Evolutionary conservation across 2,113 vertebrate genomes (phyloP).

Genomic region (Hippoglossus stenolepis): DNA sequence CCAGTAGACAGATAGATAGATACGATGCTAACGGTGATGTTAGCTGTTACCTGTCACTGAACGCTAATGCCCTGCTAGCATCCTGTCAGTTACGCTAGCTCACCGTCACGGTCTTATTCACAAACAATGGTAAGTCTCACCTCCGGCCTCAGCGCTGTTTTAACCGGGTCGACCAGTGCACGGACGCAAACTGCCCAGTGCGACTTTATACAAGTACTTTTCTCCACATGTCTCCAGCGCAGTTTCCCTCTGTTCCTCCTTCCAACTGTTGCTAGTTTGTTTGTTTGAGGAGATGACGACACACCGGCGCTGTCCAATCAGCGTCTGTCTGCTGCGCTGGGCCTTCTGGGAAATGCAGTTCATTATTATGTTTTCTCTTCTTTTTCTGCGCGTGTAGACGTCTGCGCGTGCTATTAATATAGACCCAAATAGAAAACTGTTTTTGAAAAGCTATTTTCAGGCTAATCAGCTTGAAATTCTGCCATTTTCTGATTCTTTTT

Average conservation of each 20-base stretch:
- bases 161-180: not conserved
- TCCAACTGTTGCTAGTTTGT: constrained; percentile 51
- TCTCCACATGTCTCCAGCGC: constrained; percentile 8
- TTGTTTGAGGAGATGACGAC: constrained; percentile 38
- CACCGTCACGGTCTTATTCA: not conserved
- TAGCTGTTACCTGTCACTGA: constrained; percentile 5
- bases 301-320: constrained; percentile 66
- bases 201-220: constrained; percentile 10
- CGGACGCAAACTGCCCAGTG: not conserved
- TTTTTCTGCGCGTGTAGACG: not conserved
- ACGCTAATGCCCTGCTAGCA: constrained; percentile 29
- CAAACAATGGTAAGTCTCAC: not conserved
- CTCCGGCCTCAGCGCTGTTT: not conserved
- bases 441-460: not conserved
- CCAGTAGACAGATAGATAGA: not conserved
- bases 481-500: not conserved
- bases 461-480: not conserved
- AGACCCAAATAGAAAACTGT: not conserved
- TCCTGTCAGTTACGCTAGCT: not conserved
- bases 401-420: not conserved
- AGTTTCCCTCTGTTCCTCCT: not conserved
- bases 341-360: constrained; percentile 77
- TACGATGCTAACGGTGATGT: not conserved
- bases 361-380: rapidly evolving
- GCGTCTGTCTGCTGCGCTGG: rapidly evolving